Conservation (phyloP, 2,797 vertebrate genomes). For the Epinephelus awoara region DNA sequence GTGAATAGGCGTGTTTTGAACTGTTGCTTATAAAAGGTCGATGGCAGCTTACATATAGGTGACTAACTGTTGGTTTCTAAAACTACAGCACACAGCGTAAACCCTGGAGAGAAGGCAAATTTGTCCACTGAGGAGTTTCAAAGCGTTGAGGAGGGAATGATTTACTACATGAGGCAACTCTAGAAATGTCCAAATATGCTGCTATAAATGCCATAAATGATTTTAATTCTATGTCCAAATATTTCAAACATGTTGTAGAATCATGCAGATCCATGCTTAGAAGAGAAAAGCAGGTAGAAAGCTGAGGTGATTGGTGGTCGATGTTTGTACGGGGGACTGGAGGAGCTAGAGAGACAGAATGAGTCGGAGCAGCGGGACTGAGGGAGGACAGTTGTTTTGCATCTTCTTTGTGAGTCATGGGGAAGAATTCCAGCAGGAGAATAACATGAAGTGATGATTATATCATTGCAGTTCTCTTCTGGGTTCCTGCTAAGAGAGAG, state of each 20-base stretch:
- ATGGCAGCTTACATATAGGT: constrained; percentile 20
- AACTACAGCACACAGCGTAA: constrained; percentile 59
- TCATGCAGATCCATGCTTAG: constrained; percentile 83
- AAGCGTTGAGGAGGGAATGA: constrained; percentile 44
- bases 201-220: constrained; percentile 26
- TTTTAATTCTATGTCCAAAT: constrained; percentile 59
- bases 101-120: constrained; percentile 70
- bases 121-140: constrained; percentile 55
- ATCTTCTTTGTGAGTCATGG: constrained; percentile 72
- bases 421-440: constrained; percentile 59
- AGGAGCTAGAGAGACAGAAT: constrained; percentile 38
- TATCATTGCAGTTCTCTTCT: constrained; percentile 86
- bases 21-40: constrained; percentile 43
- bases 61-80: constrained; percentile 59
- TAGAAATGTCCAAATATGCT: constrained; percentile 59
- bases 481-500: constrained; percentile 77
- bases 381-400: constrained; percentile 54
- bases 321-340: constrained; percentile 41
- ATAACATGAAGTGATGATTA: constrained; percentile 72
- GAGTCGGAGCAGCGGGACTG: constrained; percentile 49
- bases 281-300: constrained; percentile 57
- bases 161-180: constrained; percentile 63
- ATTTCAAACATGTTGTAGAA: constrained; percentile 60
- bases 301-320: constrained; percentile 62
- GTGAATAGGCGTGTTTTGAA: constrained; percentile 61